Evolutionary conservation across 2,888 invertebrate genomes (phyloP).

Genomic region (Acleris cristana): DNA sequence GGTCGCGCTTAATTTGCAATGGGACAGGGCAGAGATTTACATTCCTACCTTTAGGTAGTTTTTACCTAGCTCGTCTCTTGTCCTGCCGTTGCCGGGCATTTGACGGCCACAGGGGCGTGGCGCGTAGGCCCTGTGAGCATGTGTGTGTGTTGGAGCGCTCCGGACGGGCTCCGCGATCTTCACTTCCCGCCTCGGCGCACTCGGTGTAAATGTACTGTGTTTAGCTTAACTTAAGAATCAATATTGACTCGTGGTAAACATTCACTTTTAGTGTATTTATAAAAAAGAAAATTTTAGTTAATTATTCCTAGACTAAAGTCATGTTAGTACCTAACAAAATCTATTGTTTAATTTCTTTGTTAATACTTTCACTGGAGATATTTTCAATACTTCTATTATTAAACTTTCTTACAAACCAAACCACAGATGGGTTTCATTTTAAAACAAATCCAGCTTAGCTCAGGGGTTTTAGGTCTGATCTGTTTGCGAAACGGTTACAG

Average conservation of each 20-base stretch:
- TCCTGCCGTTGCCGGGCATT: slow-evolving; percentile 21
- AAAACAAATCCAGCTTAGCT: background rate
- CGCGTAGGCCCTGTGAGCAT: slow-evolving; percentile 25
- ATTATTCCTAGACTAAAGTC: slow-evolving; percentile 79
- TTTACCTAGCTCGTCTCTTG: slow-evolving; percentile 28
- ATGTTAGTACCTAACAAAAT: slow-evolving; percentile 83
- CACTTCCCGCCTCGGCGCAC: slow-evolving; percentile 61
- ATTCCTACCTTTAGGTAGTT: slow-evolving; percentile 43
- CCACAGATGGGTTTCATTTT: slow-evolving; percentile 44
- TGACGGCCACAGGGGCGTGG: slow-evolving; percentile 36
- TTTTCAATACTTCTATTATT: slow-evolving; percentile 82
- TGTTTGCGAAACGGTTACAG: too few species aligned
- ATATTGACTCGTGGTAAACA: slow-evolving; percentile 66
- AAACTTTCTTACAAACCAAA: slow-evolving; percentile 83
- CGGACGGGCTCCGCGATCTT: slow-evolving; percentile 40
- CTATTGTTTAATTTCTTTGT: slow-evolving; percentile 80
- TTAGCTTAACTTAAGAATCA: slow-evolving; percentile 66
- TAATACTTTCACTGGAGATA: slow-evolving; percentile 81
- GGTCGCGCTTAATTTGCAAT: slow-evolving; percentile 8
- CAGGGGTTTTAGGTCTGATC: background rate
- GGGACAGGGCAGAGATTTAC: slow-evolving; percentile 36
- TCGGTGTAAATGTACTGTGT: slow-evolving; percentile 67
- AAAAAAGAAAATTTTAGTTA: slow-evolving; percentile 81
- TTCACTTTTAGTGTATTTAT: slow-evolving; percentile 82
- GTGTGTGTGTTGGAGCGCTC: slow-evolving; percentile 42